These are phyloP conservation scores for Poecile atricapillus DNA, from an alignment of 2,113 vertebrate species.

Conservation along the genomic window DNA sequence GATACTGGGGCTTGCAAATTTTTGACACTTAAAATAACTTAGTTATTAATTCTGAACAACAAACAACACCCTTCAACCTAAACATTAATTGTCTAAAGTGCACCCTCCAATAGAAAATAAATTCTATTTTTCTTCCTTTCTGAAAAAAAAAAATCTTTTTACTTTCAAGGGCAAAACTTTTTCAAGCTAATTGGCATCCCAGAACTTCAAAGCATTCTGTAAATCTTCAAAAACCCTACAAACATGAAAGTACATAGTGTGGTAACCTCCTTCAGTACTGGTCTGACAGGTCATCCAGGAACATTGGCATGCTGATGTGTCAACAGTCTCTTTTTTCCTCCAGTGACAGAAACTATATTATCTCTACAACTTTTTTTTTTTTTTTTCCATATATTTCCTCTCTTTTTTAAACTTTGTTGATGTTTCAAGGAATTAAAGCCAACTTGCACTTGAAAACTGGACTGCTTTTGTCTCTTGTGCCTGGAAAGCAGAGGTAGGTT, in stretches of 20 bases:
- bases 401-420: neutral
- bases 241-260: neutral
- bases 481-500: neutral
- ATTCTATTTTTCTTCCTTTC: neutral
- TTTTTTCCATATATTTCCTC: neutral
- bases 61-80: neutral
- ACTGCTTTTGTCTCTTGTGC: neutral
- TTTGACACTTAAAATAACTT: neutral
- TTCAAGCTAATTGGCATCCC: neutral
- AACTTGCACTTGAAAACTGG: neutral
- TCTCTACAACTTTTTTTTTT: neutral
- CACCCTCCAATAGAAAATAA: neutral
- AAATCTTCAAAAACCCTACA: neutral
- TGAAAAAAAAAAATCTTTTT: neutral
- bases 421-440: neutral
- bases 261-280: neutral
- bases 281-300: neutral
- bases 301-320: neutral
- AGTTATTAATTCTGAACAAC: neutral
- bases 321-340: neutral
- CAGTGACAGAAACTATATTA: neutral
- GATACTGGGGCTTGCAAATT: neutral
- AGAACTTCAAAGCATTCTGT: neutral
- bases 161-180: neutral
- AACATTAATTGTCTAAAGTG: neutral